These are phyloP conservation scores for Garrulus glandarius DNA, from an alignment of 2,797 vertebrate species.

Conservation along the genomic window DNA sequence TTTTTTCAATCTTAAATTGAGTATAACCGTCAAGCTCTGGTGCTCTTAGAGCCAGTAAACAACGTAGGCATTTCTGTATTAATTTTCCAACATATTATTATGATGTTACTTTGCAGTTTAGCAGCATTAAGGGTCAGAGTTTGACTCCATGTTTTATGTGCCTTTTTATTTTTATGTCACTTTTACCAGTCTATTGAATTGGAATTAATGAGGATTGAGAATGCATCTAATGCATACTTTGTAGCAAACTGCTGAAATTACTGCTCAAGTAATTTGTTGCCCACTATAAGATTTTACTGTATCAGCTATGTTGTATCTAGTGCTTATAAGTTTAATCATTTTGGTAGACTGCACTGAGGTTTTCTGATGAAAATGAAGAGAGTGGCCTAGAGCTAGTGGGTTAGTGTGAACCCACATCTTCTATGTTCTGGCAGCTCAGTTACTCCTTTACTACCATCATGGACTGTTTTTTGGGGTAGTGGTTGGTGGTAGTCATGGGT, in stretches of 20 bases:
- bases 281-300: background rate
- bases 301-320: background rate
- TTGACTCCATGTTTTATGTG: background rate
- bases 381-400: background rate
- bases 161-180: constrained; percentile 30
- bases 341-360: background rate
- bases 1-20: background rate
- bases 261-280: constrained; percentile 12
- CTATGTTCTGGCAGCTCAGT: accelerated
- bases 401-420: background rate
- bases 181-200: constrained; percentile 19
- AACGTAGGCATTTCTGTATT: background rate
- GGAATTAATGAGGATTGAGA: constrained; percentile 39
- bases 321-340: background rate
- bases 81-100: background rate
- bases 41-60: background rate
- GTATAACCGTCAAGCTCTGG: background rate
- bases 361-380: background rate
- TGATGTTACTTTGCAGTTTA: background rate
- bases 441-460: background rate
- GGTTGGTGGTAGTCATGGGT: accelerated
- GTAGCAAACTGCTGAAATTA: constrained; percentile 7
- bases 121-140: background rate
- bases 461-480: background rate
- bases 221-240: background rate